Percentiles rank a stretch among this genome's conserved stretches.
Conservation (phyloP, 2,797 vertebrate genomes). For the Anabacerthia variegaticeps region DNA sequence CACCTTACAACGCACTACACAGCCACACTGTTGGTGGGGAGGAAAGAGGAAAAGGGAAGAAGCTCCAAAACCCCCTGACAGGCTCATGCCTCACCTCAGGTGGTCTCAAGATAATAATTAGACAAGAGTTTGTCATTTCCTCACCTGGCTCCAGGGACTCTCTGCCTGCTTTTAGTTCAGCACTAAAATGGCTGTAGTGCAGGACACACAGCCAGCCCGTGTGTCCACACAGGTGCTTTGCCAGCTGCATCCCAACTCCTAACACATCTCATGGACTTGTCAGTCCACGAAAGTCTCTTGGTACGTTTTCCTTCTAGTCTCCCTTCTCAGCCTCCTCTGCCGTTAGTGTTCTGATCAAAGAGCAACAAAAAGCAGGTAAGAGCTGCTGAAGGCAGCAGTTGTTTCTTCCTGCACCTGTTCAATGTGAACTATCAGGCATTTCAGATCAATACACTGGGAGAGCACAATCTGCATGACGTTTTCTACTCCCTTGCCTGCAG, state of each 20-base stretch:
- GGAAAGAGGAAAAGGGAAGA: neutral
- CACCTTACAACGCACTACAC: neutral
- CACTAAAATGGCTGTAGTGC: neutral
- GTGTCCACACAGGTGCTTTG: neutral
- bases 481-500: neutral
- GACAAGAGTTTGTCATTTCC: neutral
- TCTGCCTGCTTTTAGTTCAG: neutral
- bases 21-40: neutral
- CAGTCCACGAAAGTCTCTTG: neutral
- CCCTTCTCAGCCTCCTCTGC: neutral
- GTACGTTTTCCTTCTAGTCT: neutral
- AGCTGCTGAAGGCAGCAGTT: neutral
- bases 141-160: neutral
- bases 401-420: neutral
- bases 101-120: neutral
- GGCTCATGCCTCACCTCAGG: neutral
- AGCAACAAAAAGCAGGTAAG: neutral
- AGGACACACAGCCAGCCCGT: rapidly evolving
- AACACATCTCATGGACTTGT: neutral
- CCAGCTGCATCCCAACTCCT: neutral
- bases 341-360: conserved; percentile 7
- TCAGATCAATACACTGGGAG: neutral
- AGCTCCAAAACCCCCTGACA: neutral
- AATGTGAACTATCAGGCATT: neutral
- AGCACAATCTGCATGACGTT: neutral